Evolutionary conservation across 2,888 invertebrate species (phyloP).

Genomic region (Resseliella maxima): DNA sequence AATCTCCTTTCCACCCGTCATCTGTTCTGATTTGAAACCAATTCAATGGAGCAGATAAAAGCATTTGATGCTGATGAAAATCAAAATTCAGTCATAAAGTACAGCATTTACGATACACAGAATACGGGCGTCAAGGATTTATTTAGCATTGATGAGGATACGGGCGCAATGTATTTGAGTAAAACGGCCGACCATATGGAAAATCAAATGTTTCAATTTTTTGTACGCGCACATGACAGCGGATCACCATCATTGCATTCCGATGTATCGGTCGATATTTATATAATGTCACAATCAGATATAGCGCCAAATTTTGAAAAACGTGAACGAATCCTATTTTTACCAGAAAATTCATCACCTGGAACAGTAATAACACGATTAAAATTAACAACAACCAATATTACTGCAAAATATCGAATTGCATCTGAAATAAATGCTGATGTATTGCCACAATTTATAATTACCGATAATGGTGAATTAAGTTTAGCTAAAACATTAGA

Average conservation of each 20-base stretch:
- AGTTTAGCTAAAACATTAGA: slow-evolving; percentile 79
- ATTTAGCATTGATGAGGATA: slow-evolving; percentile 79
- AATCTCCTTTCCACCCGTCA: no score
- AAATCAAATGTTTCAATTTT: slow-evolving; percentile 85
- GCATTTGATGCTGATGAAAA: slow-evolving; percentile 86
- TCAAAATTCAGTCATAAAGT: slow-evolving; percentile 76
- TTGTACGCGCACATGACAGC: slow-evolving; percentile 87
- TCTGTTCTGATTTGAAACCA: no score
- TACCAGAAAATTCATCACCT: slow-evolving; percentile 80
- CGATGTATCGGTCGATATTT: slow-evolving; percentile 84
- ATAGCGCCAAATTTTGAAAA: slow-evolving; percentile 80
- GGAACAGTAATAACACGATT: slow-evolving; percentile 77
- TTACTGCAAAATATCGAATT: slow-evolving; percentile 73
- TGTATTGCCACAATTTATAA: slow-evolving; percentile 75
- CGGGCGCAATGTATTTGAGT: slow-evolving; percentile 79
- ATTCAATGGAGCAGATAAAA: slow-evolving; percentile 67
- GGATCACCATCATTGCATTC: slow-evolving; percentile 80
- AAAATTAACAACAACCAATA: slow-evolving; percentile 73
- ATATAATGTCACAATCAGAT: slow-evolving; percentile 78
- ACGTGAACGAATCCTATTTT: slow-evolving; percentile 80
- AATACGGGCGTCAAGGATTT: slow-evolving; percentile 74
- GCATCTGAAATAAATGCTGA: slow-evolving; percentile 71
- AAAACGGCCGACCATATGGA: slow-evolving; percentile 74
- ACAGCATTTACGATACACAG: slow-evolving; percentile 80
- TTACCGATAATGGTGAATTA: slow-evolving; percentile 81